These are phyloP conservation scores for Cnemophilus loriae DNA, from an alignment of 2,113 vertebrate genomes.

Conservation along the genomic window DNA sequence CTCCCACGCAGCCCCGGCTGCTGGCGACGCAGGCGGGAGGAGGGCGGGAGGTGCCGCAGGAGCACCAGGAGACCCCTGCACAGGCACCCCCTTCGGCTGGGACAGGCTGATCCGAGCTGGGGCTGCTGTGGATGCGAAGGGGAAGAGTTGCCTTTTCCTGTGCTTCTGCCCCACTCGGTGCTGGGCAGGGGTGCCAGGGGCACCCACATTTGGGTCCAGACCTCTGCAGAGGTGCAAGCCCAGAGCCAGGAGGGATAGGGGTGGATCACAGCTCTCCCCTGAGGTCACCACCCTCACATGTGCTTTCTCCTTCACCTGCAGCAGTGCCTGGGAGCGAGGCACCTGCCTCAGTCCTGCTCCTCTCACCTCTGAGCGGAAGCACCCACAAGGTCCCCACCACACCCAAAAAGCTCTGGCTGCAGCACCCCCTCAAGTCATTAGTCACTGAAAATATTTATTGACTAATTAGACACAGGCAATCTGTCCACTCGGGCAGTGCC, in stretches of 20 bases:
- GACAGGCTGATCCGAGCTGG: neutral
- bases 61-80: neutral
- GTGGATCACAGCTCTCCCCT: neutral
- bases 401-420: neutral
- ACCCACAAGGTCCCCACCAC: neutral
- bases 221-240: neutral
- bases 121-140: neutral
- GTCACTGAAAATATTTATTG: conserved; percentile 19
- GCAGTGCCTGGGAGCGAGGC: neutral
- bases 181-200: neutral
- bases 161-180: neutral
- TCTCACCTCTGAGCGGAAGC: neutral
- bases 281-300: rapidly evolving
- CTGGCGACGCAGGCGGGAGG: neutral
- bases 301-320: neutral
- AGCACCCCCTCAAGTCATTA: neutral
- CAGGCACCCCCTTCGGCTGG: neutral
- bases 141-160: rapidly evolving
- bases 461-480: conserved; percentile 33
- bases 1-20: conserved; percentile 11
- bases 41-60: neutral
- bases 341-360: neutral
- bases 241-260: neutral
- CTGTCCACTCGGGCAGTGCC: conserved; percentile 1
- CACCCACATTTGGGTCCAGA: rapidly evolving